Conservation (phyloP, 1,140 invertebrate species). For the Drosophila teissieri region DNA sequence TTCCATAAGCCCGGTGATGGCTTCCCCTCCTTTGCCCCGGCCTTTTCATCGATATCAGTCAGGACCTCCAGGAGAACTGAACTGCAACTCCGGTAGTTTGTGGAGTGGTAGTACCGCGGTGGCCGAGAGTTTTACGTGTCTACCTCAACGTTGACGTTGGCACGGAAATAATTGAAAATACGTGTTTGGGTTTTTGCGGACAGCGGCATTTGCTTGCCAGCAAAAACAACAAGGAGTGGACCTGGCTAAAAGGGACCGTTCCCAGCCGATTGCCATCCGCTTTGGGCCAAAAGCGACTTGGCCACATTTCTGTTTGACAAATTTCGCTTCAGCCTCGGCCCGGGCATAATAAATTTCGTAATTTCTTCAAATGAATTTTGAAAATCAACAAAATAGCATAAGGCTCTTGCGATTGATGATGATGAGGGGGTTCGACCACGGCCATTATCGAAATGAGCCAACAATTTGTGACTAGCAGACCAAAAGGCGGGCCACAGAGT, state of each 20-base stretch:
- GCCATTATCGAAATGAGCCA: constrained; percentile 55
- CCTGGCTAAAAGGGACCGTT: constrained; percentile 26
- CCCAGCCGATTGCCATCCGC: constrained; percentile 9
- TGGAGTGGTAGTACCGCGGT: neutral
- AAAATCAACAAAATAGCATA: constrained; percentile 56
- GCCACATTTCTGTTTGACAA: constrained; percentile 64
- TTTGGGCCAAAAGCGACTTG: constrained; percentile 8
- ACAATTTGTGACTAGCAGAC: constrained; percentile 33
- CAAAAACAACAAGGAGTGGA: constrained; percentile 40
- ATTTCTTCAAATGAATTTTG: constrained; percentile 78
- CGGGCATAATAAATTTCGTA: constrained; percentile 74
- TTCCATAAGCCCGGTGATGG: constrained; percentile 37
- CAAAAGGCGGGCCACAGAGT: neutral
- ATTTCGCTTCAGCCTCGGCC: constrained; percentile 64
- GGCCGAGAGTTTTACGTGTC: constrained; percentile 8
- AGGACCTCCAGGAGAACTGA: constrained; percentile 17
- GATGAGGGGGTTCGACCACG: neutral
- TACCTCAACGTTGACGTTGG: constrained; percentile 73
- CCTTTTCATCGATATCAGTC: constrained; percentile 73
- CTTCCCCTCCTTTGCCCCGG: constrained; percentile 32
- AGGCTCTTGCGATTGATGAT: neutral
- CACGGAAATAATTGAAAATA: constrained; percentile 83
- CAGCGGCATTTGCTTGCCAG: constrained; percentile 67
- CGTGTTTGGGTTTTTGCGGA: constrained; percentile 82
- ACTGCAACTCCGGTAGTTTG: constrained; percentile 26